Percentiles rank a stretch among this genome's conserved stretches.
Conservation (phyloP, 2,113 vertebrate species). For the Caloenas nicobarica region DNA sequence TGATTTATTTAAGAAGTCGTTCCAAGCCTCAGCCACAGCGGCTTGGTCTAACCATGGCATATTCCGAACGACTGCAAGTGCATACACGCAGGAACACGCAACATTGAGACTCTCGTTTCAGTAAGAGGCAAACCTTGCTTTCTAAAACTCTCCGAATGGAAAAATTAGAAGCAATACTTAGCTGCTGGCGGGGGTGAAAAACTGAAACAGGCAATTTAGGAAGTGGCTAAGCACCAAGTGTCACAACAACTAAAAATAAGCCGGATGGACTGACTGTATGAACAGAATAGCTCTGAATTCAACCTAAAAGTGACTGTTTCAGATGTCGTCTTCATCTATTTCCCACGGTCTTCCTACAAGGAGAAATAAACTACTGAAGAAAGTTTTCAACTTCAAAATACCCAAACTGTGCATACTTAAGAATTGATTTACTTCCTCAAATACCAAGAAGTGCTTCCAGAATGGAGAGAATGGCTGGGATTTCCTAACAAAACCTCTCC, state of each 20-base stretch:
- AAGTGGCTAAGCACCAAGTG: slow-evolving; percentile 4
- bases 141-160: neutral
- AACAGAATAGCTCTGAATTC: neutral
- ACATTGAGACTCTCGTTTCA: neutral
- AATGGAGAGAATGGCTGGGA: neutral
- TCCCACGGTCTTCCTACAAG: neutral
- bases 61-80: neutral
- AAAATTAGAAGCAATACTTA: neutral
- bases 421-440: slow-evolving; percentile 30
- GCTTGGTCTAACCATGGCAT: neutral
- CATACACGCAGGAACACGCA: neutral
- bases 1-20: neutral
- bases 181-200: neutral
- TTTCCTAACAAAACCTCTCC: slow-evolving; percentile 7
- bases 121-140: neutral
- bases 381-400: neutral
- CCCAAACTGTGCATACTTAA: neutral
- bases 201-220: neutral
- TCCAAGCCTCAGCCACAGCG: neutral
- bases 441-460: neutral
- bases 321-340: neutral
- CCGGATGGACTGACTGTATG: neutral
- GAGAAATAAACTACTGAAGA: neutral
- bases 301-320: neutral
- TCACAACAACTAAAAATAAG: neutral